phyloP scores from a whole-genome alignment of 2,113 vertebrate species.

The Acrocephalus kingi region DNA sequence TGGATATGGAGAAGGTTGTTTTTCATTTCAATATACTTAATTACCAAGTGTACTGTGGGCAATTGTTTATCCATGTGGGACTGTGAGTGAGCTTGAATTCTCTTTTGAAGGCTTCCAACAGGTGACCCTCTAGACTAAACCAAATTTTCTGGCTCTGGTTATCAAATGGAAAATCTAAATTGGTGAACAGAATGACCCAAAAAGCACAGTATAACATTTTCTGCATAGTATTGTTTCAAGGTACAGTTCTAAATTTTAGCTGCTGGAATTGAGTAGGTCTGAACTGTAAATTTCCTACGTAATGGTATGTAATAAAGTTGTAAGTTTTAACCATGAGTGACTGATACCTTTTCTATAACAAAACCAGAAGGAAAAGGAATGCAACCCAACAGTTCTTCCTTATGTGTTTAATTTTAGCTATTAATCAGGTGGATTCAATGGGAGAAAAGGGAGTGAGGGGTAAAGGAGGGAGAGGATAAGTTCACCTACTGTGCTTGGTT shows the following conservation, averaged over 20 bases:
- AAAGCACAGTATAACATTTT: background rate
- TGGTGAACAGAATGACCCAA: background rate
- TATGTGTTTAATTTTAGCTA: background rate
- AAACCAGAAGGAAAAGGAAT: background rate
- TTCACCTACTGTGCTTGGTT: conserved; percentile 1
- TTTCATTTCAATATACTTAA: background rate
- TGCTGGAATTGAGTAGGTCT: background rate
- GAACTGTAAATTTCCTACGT: background rate
- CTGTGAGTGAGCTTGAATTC: background rate
- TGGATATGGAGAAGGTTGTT: background rate
- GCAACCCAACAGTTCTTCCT: background rate
- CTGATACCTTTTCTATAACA: background rate
- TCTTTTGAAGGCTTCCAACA: background rate
- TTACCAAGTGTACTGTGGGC: background rate
- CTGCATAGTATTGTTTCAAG: background rate
- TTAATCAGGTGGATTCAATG: background rate
- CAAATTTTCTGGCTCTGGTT: background rate
- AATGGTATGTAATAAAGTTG: background rate
- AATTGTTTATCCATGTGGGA: background rate
- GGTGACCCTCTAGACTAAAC: background rate
- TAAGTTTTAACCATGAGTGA: background rate
- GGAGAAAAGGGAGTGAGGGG: background rate
- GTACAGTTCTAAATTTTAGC: background rate
- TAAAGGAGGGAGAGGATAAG: background rate
- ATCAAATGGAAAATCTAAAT: background rate